These are phyloP conservation scores for Brachionus calyciflorus DNA, from an alignment of 1,140 invertebrate species.

Conservation along the genomic window DNA sequence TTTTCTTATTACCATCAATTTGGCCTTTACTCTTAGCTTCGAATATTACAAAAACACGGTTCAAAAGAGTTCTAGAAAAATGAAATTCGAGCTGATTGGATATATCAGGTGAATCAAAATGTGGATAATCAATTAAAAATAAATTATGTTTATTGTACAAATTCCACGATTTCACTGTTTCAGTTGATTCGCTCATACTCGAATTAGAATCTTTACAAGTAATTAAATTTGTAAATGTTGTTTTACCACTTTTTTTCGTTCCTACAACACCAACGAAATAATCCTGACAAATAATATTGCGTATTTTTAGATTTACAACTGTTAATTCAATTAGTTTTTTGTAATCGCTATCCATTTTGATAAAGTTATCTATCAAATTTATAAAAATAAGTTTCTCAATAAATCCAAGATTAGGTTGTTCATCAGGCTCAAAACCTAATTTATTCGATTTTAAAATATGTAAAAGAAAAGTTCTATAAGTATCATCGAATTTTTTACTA, in stretches of 20 bases:
- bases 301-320: neutral
- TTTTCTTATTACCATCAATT: no score
- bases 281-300: neutral
- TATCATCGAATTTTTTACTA: conserved; percentile 12
- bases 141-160: neutral
- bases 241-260: conserved; percentile 16
- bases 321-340: neutral
- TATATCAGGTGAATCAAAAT: neutral
- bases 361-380: neutral
- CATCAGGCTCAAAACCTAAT: neutral
- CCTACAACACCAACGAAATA: conserved; percentile 15
- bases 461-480: neutral
- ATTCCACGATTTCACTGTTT: neutral
- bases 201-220: neutral
- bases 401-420: neutral
- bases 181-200: neutral
- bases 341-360: neutral
- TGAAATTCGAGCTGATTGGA: neutral
- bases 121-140: conserved; percentile 11
- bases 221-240: neutral
- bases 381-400: neutral
- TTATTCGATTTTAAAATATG: neutral
- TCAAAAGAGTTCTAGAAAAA: neutral
- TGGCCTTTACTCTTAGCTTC: no score
- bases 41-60: neutral